Conservation (phyloP, 2,797 vertebrate species). For the Rhinophrynus dorsalis region DNA sequence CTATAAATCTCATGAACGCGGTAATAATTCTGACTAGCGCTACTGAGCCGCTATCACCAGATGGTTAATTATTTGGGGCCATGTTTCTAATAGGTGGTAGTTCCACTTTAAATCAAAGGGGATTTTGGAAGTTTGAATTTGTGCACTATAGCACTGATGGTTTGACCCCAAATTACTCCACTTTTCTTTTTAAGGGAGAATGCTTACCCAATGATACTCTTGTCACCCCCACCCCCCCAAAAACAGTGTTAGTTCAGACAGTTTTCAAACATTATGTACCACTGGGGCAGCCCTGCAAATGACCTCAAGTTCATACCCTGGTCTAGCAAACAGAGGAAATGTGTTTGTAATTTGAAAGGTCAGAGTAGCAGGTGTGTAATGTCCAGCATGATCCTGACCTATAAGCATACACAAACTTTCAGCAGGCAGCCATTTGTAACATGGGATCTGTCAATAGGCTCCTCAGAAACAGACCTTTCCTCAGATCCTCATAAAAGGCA, state of each 20-base stretch:
- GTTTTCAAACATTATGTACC: neutral
- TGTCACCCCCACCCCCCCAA: too few relatives aligned
- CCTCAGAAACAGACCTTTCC: constrained; percentile 30
- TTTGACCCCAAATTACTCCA: too few relatives aligned
- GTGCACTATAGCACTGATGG: too few relatives aligned
- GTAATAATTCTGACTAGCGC: too few relatives aligned
- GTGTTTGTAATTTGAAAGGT: constrained; percentile 32
- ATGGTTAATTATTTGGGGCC: too few relatives aligned
- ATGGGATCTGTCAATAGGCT: constrained; percentile 25
- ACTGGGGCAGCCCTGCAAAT: constrained; percentile 1
- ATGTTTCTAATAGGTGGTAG: too few relatives aligned
- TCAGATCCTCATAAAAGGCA: constrained; percentile 6
- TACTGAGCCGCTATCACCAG: too few relatives aligned
- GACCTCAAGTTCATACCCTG: constrained; percentile 36
- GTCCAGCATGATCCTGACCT: constrained; percentile 15
- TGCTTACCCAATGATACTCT: too few relatives aligned
- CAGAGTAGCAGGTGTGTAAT: constrained; percentile 22
- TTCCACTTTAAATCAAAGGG: too few relatives aligned
- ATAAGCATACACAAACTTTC: constrained; percentile 31
- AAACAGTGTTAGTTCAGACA: neutral
- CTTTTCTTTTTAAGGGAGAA: too few relatives aligned
- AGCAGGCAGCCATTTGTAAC: constrained; percentile 40
- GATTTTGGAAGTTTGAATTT: too few relatives aligned
- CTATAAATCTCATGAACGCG: too few relatives aligned
- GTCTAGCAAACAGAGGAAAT: constrained; percentile 22